These are phyloP conservation scores for Andrena marginata DNA, from an alignment of 2,888 invertebrate genomes.

Conservation along the genomic window DNA sequence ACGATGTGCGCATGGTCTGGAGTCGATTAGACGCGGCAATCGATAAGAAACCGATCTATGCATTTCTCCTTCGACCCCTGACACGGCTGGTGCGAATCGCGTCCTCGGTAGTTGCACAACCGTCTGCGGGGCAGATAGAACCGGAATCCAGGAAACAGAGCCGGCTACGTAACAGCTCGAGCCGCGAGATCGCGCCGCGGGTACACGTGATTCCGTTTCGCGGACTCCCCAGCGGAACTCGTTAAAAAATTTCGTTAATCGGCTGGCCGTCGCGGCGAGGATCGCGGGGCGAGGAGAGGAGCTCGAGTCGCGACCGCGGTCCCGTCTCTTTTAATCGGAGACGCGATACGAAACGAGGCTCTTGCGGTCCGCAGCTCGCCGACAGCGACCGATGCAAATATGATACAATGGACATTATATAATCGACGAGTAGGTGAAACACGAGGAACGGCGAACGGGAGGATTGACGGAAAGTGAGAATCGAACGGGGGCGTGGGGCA, in stretches of 20 bases:
- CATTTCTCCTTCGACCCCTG: not conserved
- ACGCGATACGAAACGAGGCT: constrained; percentile 57
- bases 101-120: constrained; percentile 28
- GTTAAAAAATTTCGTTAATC: constrained; percentile 35
- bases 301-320: not conserved
- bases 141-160: constrained; percentile 40
- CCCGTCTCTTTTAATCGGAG: constrained; percentile 54
- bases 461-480: too few species aligned
- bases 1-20: not conserved
- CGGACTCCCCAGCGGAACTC: not conserved
- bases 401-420: not conserved
- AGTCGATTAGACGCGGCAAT: not conserved
- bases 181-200: constrained; percentile 19
- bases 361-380: constrained; percentile 22
- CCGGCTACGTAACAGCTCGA: constrained; percentile 27
- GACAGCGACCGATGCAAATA: not conserved
- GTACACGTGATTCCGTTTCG: constrained; percentile 10
- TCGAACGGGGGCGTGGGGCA: too few species aligned
- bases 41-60: constrained; percentile 8
- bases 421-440: constrained; percentile 3
- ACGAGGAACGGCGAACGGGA: not conserved
- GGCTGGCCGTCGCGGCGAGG: too few species aligned
- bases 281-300: not conserved
- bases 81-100: not conserved
- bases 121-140: constrained; percentile 23